phyloP scores from a whole-genome alignment of 2,888 invertebrate species.

The Rhabditoides inermis region DNA sequence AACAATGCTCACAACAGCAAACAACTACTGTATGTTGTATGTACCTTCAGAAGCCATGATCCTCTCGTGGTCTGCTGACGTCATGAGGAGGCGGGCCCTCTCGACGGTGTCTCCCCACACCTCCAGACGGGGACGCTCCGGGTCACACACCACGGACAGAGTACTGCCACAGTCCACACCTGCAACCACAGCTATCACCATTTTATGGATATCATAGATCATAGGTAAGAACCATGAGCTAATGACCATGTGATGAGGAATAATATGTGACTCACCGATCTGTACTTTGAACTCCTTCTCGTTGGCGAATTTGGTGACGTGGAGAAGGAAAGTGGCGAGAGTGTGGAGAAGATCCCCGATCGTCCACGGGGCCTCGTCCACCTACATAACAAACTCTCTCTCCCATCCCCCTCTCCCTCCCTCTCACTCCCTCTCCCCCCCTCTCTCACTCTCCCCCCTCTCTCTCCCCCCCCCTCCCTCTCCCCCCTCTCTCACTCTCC shows the following conservation, averaged over 20 bases:
- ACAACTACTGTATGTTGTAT: background rate
- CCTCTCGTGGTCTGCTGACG: conserved; percentile 23
- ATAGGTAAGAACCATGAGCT: no score
- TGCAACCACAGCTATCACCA: conserved; percentile 3
- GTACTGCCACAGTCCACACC: conserved; percentile 46
- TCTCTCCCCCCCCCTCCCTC: conserved; percentile 15
- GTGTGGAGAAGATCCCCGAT: conserved; percentile 47
- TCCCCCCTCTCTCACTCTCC: conserved; percentile 27
- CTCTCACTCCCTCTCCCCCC: conserved; percentile 7
- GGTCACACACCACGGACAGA: conserved; percentile 40
- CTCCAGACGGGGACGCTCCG: conserved; percentile 43
- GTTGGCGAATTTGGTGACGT: conserved; percentile 31
- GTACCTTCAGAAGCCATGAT: conserved; percentile 19
- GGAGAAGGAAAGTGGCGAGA: conserved; percentile 37
- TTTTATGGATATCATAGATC: background rate
- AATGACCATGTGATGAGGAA: no score
- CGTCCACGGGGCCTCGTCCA: conserved; percentile 47
- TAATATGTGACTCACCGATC: conserved; percentile 24
- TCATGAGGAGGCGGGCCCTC: conserved; percentile 25
- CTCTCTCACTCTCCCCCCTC: conserved; percentile 15
- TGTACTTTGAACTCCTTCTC: conserved; percentile 43
- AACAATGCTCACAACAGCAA: background rate
- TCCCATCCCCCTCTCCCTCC: conserved; percentile 24
- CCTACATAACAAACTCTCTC: conserved; percentile 12
- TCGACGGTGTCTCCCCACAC: conserved; percentile 33